phyloP scores from a whole-genome alignment of 35 echinoderm and acorn worm species.

The Stichopus chloronotus region DNA sequence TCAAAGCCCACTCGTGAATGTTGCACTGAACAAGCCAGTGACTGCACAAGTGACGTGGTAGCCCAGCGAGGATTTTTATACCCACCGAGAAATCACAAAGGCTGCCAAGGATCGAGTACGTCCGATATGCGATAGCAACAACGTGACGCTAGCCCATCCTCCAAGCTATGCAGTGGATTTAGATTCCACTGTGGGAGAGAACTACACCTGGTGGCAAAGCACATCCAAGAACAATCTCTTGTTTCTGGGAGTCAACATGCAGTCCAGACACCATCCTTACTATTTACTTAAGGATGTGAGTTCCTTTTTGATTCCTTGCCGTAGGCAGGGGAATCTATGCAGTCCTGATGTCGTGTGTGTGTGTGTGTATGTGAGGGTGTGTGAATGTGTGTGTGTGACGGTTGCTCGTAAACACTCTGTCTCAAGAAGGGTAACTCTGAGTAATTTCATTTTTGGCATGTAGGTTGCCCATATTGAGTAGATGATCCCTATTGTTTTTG shows the following conservation, averaged over 20 bases:
- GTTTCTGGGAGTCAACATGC: conserved; percentile 21
- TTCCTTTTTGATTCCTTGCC: too few relatives aligned
- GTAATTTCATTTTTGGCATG: too few relatives aligned
- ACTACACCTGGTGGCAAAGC: conserved; percentile 98
- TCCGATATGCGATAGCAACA: conserved; percentile 68
- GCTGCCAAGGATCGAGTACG: conserved; percentile 32
- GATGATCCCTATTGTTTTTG: too few relatives aligned
- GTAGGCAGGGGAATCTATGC: too few relatives aligned
- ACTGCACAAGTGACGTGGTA: conserved; percentile 59
- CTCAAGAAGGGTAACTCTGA: too few relatives aligned
- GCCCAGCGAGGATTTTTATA: conserved; percentile 44
- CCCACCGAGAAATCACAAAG: conserved; percentile 62
- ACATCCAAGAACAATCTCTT: conserved; percentile 70
- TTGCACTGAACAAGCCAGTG: conserved; percentile 66
- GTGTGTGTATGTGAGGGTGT: too few relatives aligned
- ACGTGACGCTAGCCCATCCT: conserved; percentile 71
- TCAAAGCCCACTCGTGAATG: conserved; percentile 55
- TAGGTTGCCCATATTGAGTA: too few relatives aligned
- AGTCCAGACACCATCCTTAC: conserved; percentile 74
- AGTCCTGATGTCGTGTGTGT: too few relatives aligned
- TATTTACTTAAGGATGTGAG: conserved; percentile 87
- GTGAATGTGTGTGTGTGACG: too few relatives aligned
- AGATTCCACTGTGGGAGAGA: conserved; percentile 65
- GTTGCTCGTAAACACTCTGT: too few relatives aligned
- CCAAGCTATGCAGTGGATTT: conserved; percentile 77